Evolutionary conservation across 2,888 invertebrate genomes (phyloP).

Genomic region (Cantharis flavilabris): DNA sequence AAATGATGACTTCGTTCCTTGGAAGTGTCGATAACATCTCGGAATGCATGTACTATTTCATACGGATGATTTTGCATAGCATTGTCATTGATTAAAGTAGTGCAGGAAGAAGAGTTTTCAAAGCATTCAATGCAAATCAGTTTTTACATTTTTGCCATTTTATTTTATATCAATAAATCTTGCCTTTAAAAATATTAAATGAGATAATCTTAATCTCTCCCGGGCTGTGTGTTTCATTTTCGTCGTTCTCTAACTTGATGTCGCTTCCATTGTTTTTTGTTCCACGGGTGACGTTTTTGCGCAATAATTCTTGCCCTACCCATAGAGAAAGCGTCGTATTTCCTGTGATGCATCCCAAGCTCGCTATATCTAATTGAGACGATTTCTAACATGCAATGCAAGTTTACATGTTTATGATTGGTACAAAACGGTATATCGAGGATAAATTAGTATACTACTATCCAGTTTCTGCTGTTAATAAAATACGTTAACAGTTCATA

Average conservation of each 20-base stretch:
- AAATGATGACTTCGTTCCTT: conserved; percentile 33
- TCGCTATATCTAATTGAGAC: neutral
- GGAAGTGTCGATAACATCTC: conserved; percentile 33
- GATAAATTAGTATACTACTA: conserved; percentile 12
- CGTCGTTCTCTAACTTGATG: no score
- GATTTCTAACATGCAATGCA: conserved; percentile 9
- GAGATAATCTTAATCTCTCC: neutral
- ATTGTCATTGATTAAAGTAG: conserved; percentile 25
- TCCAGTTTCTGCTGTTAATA: conserved; percentile 2
- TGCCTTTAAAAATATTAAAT: neutral
- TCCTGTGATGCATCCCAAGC: neutral
- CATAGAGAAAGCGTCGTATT: neutral
- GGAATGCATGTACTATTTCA: conserved; percentile 25
- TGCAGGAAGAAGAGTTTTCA: conserved; percentile 11
- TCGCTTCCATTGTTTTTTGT: neutral
- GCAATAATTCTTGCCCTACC: neutral
- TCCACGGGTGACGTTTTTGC: neutral
- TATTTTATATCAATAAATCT: neutral
- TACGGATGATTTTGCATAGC: conserved; percentile 30
- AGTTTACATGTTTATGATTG: conserved; percentile 18
- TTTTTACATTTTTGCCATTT: neutral
- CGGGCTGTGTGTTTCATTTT: no score
- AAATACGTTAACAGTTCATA: conserved; percentile 7
- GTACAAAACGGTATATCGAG: conserved; percentile 22
- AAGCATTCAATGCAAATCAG: conserved; percentile 23